These are phyloP conservation scores for Drosophila auraria DNA, from an alignment of 1,140 invertebrate species.

Conservation along the genomic window DNA sequence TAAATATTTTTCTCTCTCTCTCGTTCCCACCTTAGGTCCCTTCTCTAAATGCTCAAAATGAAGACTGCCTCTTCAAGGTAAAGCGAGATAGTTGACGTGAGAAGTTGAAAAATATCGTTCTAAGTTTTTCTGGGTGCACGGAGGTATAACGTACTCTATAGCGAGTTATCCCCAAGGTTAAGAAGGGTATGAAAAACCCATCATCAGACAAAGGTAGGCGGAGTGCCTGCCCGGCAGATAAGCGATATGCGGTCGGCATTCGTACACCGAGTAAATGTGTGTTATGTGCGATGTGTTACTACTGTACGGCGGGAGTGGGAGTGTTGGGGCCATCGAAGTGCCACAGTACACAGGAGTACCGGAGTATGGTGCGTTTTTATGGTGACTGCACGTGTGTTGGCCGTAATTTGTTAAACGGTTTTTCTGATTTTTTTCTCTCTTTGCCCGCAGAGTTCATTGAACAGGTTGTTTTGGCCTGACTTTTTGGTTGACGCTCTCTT, in stretches of 20 bases:
- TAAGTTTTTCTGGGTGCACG: too few relatives aligned
- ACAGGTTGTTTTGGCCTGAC: conserved; percentile 62
- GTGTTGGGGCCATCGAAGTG: background rate
- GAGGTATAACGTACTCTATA: too few relatives aligned
- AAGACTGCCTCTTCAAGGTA: too few relatives aligned
- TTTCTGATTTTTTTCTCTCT: conserved; percentile 34
- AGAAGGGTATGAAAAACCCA: conserved; percentile 9
- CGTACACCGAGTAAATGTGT: conserved; percentile 23
- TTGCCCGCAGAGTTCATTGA: conserved; percentile 57
- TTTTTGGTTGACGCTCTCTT: conserved; percentile 27
- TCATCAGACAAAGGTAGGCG: conserved; percentile 20
- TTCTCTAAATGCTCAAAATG: too few relatives aligned
- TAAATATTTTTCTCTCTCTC: too few relatives aligned
- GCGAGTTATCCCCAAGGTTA: conserved; percentile 11
- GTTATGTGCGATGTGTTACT: conserved; percentile 21
- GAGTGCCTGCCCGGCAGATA: conserved; percentile 44
- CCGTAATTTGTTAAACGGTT: conserved; percentile 66
- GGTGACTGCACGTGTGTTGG: conserved; percentile 59
- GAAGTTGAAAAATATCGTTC: too few relatives aligned
- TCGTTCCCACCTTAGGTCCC: too few relatives aligned
- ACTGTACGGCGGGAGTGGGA: conserved; percentile 7
- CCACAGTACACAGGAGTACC: conserved; percentile 1
- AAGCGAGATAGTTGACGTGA: too few relatives aligned
- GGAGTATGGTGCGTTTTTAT: conserved; percentile 60
- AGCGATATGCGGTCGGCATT: conserved; percentile 45